A percentile compares a stretch with the other conserved stretches of the same genome.
phyloP scores from a whole-genome alignment of 2,888 invertebrate genomes.

The Frankliniella intonsa region DNA sequence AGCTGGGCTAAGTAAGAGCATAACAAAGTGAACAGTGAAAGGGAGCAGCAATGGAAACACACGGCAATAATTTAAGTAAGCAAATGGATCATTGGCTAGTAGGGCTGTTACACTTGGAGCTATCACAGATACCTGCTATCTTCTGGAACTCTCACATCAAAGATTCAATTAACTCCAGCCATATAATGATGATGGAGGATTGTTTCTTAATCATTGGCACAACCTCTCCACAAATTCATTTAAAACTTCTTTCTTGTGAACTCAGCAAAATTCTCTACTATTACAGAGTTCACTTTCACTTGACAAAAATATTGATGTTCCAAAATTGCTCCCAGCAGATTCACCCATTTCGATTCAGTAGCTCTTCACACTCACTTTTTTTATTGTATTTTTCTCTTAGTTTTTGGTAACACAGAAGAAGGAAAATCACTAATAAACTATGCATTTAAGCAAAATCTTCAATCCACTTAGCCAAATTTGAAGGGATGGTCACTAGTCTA shows the following conservation, averaged over 20 bases:
- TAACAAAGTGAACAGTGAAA: background rate
- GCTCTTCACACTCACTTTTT: background rate
- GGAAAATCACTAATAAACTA: conserved; percentile 25
- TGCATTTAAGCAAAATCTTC: conserved; percentile 24
- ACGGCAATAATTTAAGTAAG: conserved; percentile 17
- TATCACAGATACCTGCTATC: conserved; percentile 23
- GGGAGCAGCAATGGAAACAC: conserved; percentile 6
- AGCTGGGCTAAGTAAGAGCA: background rate
- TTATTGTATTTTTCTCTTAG: conserved; percentile 6
- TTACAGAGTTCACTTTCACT: background rate
- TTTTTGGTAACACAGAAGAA: conserved; percentile 23
- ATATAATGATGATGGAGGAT: background rate
- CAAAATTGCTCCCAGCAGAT: conserved; percentile 12
- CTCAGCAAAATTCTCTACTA: background rate
- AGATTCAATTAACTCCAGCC: background rate
- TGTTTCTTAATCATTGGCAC: background rate
- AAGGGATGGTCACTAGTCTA: conserved; percentile 62
- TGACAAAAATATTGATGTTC: background rate
- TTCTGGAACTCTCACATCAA: conserved; percentile 1
- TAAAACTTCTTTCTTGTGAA: background rate
- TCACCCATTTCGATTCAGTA: background rate
- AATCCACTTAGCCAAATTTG: conserved; percentile 22
- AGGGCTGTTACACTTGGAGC: conserved; percentile 18
- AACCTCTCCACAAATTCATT: background rate
- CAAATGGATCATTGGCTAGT: conserved; percentile 13